Conservation (phyloP, 2,797 vertebrate species). For the Chelidonichthys spinosus region DNA sequence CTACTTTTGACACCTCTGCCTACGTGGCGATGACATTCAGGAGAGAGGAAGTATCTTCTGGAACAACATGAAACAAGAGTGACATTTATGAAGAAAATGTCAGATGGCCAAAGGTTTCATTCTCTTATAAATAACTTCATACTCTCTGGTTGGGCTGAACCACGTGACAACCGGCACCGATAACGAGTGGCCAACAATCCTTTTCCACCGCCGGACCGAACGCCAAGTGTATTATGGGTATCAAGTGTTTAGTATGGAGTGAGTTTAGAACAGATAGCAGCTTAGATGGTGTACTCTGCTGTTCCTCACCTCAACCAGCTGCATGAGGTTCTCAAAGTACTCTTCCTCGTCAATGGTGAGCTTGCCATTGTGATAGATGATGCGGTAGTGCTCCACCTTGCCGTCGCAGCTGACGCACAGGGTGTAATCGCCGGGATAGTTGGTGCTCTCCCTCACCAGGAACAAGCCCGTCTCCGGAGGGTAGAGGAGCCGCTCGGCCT, state of each 20-base stretch:
- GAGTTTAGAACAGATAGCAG: background rate
- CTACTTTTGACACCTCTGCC: too few relatives aligned
- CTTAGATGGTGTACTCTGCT: background rate
- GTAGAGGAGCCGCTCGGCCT: slow-evolving; percentile 93
- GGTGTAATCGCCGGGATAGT: slow-evolving; percentile 98
- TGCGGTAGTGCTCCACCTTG: slow-evolving; percentile 99
- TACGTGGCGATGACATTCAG: slow-evolving; percentile 1
- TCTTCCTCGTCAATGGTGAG: slow-evolving; percentile 98
- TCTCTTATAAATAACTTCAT: background rate
- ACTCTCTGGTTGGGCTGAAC: background rate
- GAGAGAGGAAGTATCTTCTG: background rate
- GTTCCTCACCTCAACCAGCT: slow-evolving; percentile 95
- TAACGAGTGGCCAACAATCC: slow-evolving; percentile 16
- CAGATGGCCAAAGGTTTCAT: slow-evolving; percentile 19
- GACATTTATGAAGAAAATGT: background rate
- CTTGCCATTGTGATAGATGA: slow-evolving; percentile 97
- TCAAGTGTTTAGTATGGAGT: background rate
- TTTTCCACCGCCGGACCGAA: slow-evolving; percentile 21
- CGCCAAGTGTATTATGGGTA: background rate
- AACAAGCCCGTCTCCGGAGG: slow-evolving; percentile 94
- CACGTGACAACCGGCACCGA: slow-evolving; percentile 3
- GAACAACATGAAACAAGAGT: slow-evolving; percentile 11
- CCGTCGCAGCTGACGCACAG: slow-evolving; percentile 97
- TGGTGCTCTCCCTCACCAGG: slow-evolving; percentile 98
- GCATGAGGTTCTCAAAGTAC: slow-evolving; percentile 99